phyloP scores from a whole-genome alignment of 2,888 invertebrate genomes.

The Cistogaster globosa region DNA sequence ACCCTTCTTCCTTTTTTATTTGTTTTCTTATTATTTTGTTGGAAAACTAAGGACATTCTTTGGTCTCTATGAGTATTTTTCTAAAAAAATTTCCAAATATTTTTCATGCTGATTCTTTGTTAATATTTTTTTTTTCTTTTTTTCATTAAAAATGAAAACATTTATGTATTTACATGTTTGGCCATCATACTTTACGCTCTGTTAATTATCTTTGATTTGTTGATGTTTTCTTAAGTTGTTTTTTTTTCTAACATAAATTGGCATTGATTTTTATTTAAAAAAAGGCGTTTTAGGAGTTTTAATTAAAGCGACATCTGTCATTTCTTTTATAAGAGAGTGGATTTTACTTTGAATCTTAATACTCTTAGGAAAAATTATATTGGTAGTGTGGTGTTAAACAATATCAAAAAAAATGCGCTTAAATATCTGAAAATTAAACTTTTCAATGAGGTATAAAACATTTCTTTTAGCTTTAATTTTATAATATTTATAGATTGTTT shows the following conservation, averaged over 20 bases:
- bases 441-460: no score
- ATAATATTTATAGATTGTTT: no score
- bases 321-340: constrained; percentile 14
- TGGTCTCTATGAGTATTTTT: constrained; percentile 59
- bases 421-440: neutral
- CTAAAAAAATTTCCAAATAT: constrained; percentile 49
- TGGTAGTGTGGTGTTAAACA: constrained; percentile 17
- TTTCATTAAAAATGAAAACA: constrained; percentile 31
- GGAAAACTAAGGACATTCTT: constrained; percentile 42
- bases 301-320: constrained; percentile 72
- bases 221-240: constrained; percentile 54
- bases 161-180: constrained; percentile 55
- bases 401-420: neutral
- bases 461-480: no score
- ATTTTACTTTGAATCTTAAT: constrained; percentile 40
- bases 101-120: constrained; percentile 54
- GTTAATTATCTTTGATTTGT: constrained; percentile 74
- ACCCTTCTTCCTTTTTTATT: constrained; percentile 26
- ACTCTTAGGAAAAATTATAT: constrained; percentile 40
- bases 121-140: constrained; percentile 35
- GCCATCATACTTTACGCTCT: constrained; percentile 73
- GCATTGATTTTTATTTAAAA: constrained; percentile 67
- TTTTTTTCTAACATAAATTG: constrained; percentile 56
- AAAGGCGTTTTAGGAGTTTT: constrained; percentile 71
- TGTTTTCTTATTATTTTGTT: constrained; percentile 46